Conservation (phyloP, 2,797 vertebrate species). For the Malurus splendens region DNA sequence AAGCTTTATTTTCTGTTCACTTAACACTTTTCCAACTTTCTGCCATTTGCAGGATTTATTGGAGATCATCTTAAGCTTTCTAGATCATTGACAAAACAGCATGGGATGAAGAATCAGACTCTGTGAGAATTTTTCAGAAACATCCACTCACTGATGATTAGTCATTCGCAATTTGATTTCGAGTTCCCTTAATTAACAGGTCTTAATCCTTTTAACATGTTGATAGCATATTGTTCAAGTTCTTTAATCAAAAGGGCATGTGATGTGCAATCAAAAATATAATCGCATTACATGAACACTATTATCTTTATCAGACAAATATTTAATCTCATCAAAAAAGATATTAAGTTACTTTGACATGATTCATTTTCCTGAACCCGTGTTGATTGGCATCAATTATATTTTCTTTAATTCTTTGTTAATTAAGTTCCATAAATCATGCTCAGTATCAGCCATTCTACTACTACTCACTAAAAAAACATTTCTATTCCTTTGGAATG, state of each 20-base stretch:
- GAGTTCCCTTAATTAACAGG: constrained; percentile 14
- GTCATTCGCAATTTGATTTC: background rate
- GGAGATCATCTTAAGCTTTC: background rate
- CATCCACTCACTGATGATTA: background rate
- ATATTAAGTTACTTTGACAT: constrained; percentile 24
- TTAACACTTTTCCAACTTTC: background rate
- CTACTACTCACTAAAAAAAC: background rate
- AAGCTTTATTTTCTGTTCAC: background rate
- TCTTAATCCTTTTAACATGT: constrained; percentile 26
- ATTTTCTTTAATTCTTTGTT: constrained; percentile 22
- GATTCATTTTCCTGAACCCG: background rate
- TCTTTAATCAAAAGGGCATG: constrained; percentile 38
- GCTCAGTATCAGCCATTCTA: background rate
- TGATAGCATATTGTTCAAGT: constrained; percentile 32
- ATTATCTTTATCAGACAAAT: constrained; percentile 35
- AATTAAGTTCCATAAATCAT: constrained; percentile 24
- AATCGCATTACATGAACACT: constrained; percentile 19
- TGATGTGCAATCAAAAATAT: constrained; percentile 22
- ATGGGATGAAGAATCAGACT: background rate
- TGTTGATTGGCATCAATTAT: constrained; percentile 20
- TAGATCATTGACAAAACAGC: background rate
- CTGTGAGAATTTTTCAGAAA: background rate
- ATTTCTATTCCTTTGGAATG: background rate
- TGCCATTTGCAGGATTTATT: background rate
- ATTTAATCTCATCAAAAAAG: constrained; percentile 34